phyloP scores from a whole-genome alignment of 1,140 invertebrate genomes.

The Drosophila bocqueti region DNA sequence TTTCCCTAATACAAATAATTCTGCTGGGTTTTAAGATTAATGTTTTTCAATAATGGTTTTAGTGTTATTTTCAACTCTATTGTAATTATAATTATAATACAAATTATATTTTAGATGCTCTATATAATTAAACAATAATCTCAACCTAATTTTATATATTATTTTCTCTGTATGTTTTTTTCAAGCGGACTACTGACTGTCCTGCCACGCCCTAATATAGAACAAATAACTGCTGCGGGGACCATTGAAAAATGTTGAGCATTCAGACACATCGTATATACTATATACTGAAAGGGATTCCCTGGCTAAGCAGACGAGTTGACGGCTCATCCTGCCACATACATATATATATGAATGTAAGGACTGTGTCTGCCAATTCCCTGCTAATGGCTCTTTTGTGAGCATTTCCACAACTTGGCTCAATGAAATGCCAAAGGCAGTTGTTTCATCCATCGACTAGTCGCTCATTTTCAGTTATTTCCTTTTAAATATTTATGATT shows the following conservation, averaged over 20 bases:
- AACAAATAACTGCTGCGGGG: slow-evolving; percentile 67
- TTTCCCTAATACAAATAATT: too few relatives aligned
- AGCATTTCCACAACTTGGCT: slow-evolving; percentile 67
- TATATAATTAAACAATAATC: neutral
- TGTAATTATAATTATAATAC: too few relatives aligned
- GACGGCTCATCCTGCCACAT: slow-evolving; percentile 15
- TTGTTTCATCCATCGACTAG: slow-evolving; percentile 32
- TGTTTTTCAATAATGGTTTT: too few relatives aligned
- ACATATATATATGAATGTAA: slow-evolving; percentile 5
- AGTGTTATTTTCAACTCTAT: too few relatives aligned
- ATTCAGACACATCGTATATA: slow-evolving; percentile 49
- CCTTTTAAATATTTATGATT: slow-evolving; percentile 78
- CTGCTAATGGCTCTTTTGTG: slow-evolving; percentile 83
- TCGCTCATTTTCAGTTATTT: slow-evolving; percentile 70
- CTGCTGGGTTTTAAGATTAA: too few relatives aligned
- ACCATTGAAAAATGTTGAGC: slow-evolving; percentile 78
- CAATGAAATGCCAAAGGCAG: slow-evolving; percentile 63
- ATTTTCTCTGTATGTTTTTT: neutral
- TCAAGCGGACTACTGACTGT: neutral
- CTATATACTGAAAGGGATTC: slow-evolving; percentile 12
- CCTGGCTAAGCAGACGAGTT: slow-evolving; percentile 37
- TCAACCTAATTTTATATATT: neutral
- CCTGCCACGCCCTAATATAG: slow-evolving; percentile 52
- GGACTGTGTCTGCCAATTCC: slow-evolving; percentile 67
- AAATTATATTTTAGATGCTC: neutral